A percentile compares a stretch with the other conserved stretches of the same genome.
Conservation (phyloP, 2,113 vertebrate species). For the Camarhynchus parvulus region DNA sequence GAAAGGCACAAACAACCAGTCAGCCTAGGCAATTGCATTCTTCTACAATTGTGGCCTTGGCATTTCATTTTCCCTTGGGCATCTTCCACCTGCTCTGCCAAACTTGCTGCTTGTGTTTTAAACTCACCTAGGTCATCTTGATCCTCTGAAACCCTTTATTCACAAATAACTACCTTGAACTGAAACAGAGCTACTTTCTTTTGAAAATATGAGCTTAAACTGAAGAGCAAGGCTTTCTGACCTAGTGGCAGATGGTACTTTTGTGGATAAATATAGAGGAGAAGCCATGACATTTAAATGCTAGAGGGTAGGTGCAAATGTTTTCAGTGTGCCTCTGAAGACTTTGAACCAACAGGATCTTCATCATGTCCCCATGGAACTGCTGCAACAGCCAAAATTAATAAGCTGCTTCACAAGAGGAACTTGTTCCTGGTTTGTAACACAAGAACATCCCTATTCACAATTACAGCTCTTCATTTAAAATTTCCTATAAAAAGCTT, state of each 20-base stretch:
- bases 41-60: neutral
- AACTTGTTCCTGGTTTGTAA: neutral
- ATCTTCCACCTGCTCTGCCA: neutral
- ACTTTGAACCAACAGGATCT: neutral
- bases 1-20: neutral
- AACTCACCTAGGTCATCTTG: neutral
- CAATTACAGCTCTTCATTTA: neutral
- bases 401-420: neutral
- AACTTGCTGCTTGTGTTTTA: neutral
- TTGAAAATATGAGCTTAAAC: neutral
- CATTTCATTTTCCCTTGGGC: neutral
- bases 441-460: neutral
- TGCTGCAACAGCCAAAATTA: neutral
- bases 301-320: neutral
- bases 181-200: neutral
- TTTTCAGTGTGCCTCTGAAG: neutral
- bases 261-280: neutral
- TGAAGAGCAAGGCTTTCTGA: neutral
- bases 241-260: neutral
- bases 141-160: neutral
- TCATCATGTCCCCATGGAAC: neutral
- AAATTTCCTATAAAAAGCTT: neutral
- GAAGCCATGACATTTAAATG: neutral
- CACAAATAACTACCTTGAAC: neutral
- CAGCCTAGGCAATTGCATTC: neutral